phyloP scores from a whole-genome alignment of 2,888 invertebrate species.

The Marronus borbonicus region DNA sequence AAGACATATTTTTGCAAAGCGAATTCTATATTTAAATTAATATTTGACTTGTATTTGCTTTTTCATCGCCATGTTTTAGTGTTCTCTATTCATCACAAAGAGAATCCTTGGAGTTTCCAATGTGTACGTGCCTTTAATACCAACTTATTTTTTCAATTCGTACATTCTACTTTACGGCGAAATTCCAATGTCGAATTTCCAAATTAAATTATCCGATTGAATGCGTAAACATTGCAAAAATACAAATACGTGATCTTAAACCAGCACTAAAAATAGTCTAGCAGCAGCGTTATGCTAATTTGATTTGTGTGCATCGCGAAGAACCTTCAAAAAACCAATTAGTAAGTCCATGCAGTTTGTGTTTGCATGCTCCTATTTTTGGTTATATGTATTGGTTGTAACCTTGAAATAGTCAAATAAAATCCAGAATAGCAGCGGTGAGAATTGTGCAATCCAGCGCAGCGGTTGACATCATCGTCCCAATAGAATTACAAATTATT shows the following conservation, averaged over 20 bases:
- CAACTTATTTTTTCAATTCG: neutral
- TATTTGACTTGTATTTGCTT: too few relatives aligned
- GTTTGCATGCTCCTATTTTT: conserved; percentile 11
- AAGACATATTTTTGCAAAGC: too few relatives aligned
- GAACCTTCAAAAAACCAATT: conserved; percentile 9
- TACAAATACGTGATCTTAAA: neutral
- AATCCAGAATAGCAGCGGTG: neutral
- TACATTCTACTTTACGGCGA: neutral
- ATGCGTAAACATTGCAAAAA: neutral
- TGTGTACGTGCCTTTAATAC: neutral
- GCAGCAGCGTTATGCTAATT: neutral
- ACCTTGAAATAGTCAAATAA: conserved; percentile 19
- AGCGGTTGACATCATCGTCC: neutral
- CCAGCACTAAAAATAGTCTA: neutral
- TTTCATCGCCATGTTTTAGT: neutral
- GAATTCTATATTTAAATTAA: too few relatives aligned
- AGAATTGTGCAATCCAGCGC: conserved; percentile 5
- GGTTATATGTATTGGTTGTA: conserved; percentile 3
- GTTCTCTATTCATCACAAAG: neutral
- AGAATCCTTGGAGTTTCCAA: neutral
- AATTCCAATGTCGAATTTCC: neutral
- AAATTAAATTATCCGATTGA: neutral
- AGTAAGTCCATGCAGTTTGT: neutral
- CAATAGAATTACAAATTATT: conserved; percentile 21
- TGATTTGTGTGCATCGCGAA: neutral